Base-by-base conservation (phyloP, 2,113 vertebrate species). In the Apodemus sylvaticus region DNA sequence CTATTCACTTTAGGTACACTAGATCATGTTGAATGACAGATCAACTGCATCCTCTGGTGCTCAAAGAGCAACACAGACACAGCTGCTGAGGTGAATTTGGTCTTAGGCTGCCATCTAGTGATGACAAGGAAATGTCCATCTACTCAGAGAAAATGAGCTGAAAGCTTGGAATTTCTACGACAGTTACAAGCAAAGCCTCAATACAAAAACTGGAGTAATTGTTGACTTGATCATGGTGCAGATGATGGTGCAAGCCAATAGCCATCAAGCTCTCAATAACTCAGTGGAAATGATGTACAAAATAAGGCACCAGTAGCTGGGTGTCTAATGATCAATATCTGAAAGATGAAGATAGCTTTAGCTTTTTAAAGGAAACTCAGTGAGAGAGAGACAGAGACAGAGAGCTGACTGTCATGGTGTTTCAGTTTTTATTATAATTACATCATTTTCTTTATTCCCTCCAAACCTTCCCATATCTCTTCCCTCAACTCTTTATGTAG, bases 91-190 rank as follows among this genome's bases (percentile, higher is more conserved):
- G 12, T 60, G 88, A 82, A 94, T 11, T n/a, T 64, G 55, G 86
- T 51, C 42, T 51, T 89, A 64, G 77, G 7, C 4, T 48, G 77
- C 86, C 93, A 89, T 74, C 93, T 89, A 89, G 55, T 89, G 77
- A 7, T 64, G 0, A 42, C 26, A 89, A 6, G 70, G 12, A 74
- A 83, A 70, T 53, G 19, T 64, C 45, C 10, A 39, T 26, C n/a
- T 79, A 26, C 55, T 83, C 34, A 42, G 39, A 36, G 48, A 62
- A 87, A 70, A 60, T 70, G 39, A 62, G 53, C 29, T 4, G 31
- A 88, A 36, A 24, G 31, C 39, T 81, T 71, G 34, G 17, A 53
- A 53, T 53, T 89, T 89, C 39, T 79, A 22, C 31, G 31, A 60
- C 13, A 62, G 16, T 24, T 45, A 73, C 8, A 51, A 77, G 51